Base-by-base conservation (phyloP, 92 coral and sea anemone genomes). In the Zoanthus sociatus region DNA sequence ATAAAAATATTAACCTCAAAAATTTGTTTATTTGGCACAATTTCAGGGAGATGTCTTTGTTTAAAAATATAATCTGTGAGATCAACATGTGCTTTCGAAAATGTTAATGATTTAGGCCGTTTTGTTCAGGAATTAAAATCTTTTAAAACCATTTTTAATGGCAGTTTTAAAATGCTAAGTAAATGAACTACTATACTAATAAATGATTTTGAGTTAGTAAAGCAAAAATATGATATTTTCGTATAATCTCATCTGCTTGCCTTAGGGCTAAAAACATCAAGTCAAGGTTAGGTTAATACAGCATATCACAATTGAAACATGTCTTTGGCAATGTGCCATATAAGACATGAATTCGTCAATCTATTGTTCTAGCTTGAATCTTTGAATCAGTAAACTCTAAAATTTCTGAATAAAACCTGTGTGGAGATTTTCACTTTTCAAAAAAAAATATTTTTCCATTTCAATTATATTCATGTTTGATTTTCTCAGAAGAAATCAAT, bases 321-420 rank as follows among this genome's bases (percentile, higher is more conserved):
- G 85, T 74, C 66, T 45, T 81, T 81, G 85, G 85, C 85, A 21
- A 47, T 48, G 20, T 66, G 85, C 85, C 85, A 81, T 81, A 46
- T 64, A 48, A 66, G 85, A 81, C 7, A 15, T 21, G 46, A 46
- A 17, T 61, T 46, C 2, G 73, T 66, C 60, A 79, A 42, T 30
- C 84, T 51, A 64, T 66, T 81, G 85, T 81, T 81, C 31, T 66
- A 17, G 47, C 60, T 32, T 5, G 10, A 31, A 81, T 81, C 75
- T 81, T 81, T 47, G 75, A 64, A 81, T 66, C 45, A 46, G 60
- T 45, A n/a, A 13, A 42, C 42, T 46, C 70, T 18, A 46, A 46
- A 26, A 63, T 64, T 54, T 58, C 73, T n/a, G 31, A 81, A 7
- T 66, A 81, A 63, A 63, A 45, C 45, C 16, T 2, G 2, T 44